Percentiles rank a stretch among this genome's conserved stretches.
Conservation (phyloP, 1,140 invertebrate genomes). For the Diachasmimorpha longicaudata region DNA sequence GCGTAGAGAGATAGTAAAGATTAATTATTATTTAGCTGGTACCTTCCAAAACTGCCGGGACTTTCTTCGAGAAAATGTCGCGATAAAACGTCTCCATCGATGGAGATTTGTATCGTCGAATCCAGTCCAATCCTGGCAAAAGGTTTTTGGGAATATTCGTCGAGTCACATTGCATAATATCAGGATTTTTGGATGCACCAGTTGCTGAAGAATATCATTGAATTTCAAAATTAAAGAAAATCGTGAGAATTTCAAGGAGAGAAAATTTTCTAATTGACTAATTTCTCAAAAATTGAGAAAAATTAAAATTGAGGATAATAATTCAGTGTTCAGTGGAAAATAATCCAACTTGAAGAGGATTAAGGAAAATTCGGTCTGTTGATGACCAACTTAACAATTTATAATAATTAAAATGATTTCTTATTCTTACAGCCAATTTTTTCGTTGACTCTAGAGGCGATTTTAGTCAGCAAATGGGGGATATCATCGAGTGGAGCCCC, state of each 20-base stretch:
- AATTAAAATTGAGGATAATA: no score
- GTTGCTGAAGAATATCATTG: background rate
- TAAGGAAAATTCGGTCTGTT: background rate
- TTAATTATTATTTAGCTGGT: constrained; percentile 16
- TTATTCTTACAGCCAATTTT: constrained; percentile 41
- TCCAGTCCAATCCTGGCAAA: constrained; percentile 39
- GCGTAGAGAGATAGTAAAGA: no score
- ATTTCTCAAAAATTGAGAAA: no score
- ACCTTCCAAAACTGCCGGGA: constrained; percentile 71
- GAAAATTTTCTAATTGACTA: background rate
- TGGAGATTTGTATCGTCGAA: constrained; percentile 53
- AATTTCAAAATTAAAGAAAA: no score
- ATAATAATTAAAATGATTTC: background rate
- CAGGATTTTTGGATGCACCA: background rate
- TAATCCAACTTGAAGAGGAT: no score
- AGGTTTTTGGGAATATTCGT: constrained; percentile 32
- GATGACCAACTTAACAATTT: no score
- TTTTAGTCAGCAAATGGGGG: constrained; percentile 62
- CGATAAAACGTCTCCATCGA: constrained; percentile 72
- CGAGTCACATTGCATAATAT: constrained; percentile 30
- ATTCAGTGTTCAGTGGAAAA: no score
- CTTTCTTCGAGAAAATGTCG: constrained; percentile 65
- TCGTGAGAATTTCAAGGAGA: background rate
- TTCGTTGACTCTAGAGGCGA: constrained; percentile 62
- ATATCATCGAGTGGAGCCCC: constrained; percentile 70